Base-by-base conservation (phyloP, 2,888 invertebrate genomes). In the Conomelus anceps region DNA sequence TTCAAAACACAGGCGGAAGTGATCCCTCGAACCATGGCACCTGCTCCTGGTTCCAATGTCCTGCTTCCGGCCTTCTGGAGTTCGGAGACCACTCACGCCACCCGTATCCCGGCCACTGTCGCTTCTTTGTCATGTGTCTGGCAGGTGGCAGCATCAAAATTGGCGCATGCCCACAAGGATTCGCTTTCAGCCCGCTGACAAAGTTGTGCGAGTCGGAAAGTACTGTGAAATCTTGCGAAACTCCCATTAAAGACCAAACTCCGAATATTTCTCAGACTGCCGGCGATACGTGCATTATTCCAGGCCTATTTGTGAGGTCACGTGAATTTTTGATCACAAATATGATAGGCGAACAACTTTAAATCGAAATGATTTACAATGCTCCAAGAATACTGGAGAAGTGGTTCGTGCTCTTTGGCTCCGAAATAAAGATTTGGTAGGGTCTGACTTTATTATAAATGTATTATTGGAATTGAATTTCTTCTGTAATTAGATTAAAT, bases 51-150 rank as follows among this genome's bases (percentile, higher is more conserved):
- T 92, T 91, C 88, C 90, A 91, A 24, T 92, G 92, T 84, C 92
- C 92, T 1, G 86, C 63, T 0, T 86, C 89, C n/a, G 90, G 91
- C 84, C 11, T 89, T 1, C 90, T 90, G 29, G 91, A 91, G 9
- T 92, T 90, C 41, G 92, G 91, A 11, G 91, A 92, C 23, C 92
- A 92, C 86, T 91, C 92, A 9, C 90, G 91, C 6, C 91, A 92
- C 86, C 92, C 92, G 7, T 91, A 91, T 87, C 91, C 92, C 0
- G 91, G 91, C 1, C 90, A 91, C 88, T 92, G 92, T 85, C 88
- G 88, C 11, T 90, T 88, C 86, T 92, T 91, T 89, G 91, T 92
- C 23, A 90, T 92, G 87, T 92, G 92, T 90, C 88, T 91, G 23
- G 85, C 89, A n/a, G 91, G 91, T 84, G 91, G 91, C 6, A 89